Conservation (phyloP, 2,797 vertebrate species). For the Sarcophilus harrisii region DNA sequence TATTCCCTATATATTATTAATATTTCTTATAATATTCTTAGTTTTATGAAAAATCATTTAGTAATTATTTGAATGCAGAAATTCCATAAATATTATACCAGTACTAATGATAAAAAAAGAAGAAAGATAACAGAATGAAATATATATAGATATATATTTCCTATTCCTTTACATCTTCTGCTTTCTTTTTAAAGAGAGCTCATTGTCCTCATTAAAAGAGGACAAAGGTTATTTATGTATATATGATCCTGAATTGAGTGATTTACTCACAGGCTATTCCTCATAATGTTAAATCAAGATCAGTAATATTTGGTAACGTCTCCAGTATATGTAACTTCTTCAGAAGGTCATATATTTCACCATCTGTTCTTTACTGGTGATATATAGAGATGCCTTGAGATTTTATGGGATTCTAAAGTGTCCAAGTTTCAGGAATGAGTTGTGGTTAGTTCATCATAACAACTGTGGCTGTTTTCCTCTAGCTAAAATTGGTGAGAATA, state of each 20-base stretch:
- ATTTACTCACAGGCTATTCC: not conserved
- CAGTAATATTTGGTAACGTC: not conserved
- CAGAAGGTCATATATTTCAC: slow-evolving; percentile 4
- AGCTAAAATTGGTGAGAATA: slow-evolving; percentile 61
- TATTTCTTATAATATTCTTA: not conserved
- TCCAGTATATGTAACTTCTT: not conserved
- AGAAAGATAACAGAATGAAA: not conserved
- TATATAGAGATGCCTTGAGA: not conserved
- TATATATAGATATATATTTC: not conserved
- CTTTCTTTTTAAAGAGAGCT: not conserved
- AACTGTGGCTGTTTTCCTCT: slow-evolving; percentile 43
- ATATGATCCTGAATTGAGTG: not conserved
- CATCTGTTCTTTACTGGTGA: not conserved
- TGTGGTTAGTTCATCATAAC: slow-evolving; percentile 53
- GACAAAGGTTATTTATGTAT: not conserved
- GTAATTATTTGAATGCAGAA: not conserved
- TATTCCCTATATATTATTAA: not conserved
- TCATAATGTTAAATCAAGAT: not conserved
- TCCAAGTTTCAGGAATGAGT: slow-evolving; percentile 40
- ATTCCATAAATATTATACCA: not conserved
- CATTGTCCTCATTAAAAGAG: not conserved
- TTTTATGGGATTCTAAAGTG: slow-evolving; percentile 50
- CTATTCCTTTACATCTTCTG: not conserved
- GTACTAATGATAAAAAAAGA: not conserved
- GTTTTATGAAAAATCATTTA: not conserved